Evolutionary conservation across 2,113 vertebrate genomes (phyloP).

Genomic region (Gnathonemus longibarbis): DNA sequence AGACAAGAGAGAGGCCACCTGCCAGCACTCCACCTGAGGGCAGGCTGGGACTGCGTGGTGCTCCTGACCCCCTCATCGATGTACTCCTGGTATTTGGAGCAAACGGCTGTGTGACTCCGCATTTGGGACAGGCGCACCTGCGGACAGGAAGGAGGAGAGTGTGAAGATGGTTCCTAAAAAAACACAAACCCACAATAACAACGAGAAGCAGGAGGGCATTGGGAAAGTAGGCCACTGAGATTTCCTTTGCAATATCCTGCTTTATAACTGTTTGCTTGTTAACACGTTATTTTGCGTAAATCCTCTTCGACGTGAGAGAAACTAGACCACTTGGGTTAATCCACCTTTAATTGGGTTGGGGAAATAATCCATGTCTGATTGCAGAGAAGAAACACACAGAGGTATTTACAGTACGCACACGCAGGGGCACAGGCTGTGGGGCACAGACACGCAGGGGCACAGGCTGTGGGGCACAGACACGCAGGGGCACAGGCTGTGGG

Average conservation of each 20-base stretch:
- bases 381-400: neutral
- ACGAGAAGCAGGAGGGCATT: neutral
- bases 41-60: slow-evolving; percentile 74
- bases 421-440: neutral
- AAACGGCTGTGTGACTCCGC: slow-evolving; percentile 76
- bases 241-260: neutral
- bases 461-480: too few relatives aligned
- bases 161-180: neutral
- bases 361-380: neutral
- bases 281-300: neutral
- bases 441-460: neutral
- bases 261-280: neutral
- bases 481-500: too few relatives aligned
- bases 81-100: slow-evolving; percentile 88
- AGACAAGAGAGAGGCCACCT: neutral
- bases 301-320: neutral
- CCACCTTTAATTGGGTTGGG: neutral
- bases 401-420: neutral
- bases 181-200: neutral
- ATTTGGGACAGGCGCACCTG: slow-evolving; percentile 85
- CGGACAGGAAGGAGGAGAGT: neutral
- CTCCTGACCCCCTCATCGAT: slow-evolving; percentile 89
- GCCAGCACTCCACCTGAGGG: slow-evolving; percentile 64
- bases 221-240: neutral
- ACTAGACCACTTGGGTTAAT: neutral